Base-by-base conservation (phyloP, 2,888 invertebrate species). In the Agonum fuliginosum region DNA sequence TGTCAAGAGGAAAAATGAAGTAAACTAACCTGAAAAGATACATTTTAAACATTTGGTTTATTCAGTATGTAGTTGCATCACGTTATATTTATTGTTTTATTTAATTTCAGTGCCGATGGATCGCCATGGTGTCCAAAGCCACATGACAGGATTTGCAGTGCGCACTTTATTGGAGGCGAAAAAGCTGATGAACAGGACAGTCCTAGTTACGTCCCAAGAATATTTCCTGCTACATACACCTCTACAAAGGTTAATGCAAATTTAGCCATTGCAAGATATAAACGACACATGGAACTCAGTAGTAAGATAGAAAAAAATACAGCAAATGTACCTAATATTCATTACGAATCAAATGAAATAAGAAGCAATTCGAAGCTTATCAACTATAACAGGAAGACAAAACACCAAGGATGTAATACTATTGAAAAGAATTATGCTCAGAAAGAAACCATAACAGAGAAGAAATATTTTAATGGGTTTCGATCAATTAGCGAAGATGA, bases 141-240 rank as follows among this genome's bases (percentile, higher is more conserved):
- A 3, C 30, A 30, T 30, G 8, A 30, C 30, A 30, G 4, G 6
- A 79, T 80, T 46, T 80, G 80, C 37, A 79, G 79, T 62, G 51
- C 17, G 12, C 79, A 80, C 69, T 79, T 79, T 74, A 58, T 78
- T 75, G 79, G 79, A 22, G 74, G 70, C 37, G 48, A 78, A 78
- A 78, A 80, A 46, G 62, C 78, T n/a, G 77, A 80, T 17, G 58
- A 78, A 4, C 69, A 75, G 17, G 24, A 19, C 19, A 78, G 73
- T 78, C 78, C 80, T 20, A 75, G 67, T 30, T 80, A 78, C 62
- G 70, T 65, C 34, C 79, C 79, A 72, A 77, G 79, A 48, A 79
- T 78, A 54, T 80, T 80, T 70, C 78, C 71, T 41, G 27, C 37
- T 20, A 67, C 48, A 8, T 75, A 74, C 17, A 46, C 54, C 51